These are phyloP conservation scores for Selene dorsalis DNA, from an alignment of 2,797 vertebrate genomes.

Conservation along the genomic window DNA sequence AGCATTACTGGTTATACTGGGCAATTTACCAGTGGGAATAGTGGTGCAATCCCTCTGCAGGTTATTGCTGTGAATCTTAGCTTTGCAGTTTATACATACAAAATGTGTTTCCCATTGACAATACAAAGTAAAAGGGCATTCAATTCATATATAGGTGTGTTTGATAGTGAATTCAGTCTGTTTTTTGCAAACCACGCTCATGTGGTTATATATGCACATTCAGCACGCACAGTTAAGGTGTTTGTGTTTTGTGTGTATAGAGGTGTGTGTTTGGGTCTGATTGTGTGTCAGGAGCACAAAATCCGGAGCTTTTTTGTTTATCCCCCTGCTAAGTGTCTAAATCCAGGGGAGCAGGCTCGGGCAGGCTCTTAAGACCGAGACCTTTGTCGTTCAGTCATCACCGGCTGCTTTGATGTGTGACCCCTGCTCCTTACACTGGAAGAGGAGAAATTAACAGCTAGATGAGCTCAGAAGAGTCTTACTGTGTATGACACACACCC, in stretches of 20 bases:
- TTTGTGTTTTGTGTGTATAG: not conserved
- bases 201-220: not conserved
- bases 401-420: conserved; percentile 79
- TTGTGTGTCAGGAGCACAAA: conserved; percentile 50
- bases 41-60: too few species aligned
- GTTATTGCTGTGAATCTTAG: conserved; percentile 11
- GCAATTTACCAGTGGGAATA: too few species aligned
- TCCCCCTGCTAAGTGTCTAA: conserved; percentile 71
- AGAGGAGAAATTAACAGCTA: conserved; percentile 65
- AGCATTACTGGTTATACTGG: too few species aligned
- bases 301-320: conserved; percentile 65
- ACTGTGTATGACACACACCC: conserved; percentile 27
- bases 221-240: not conserved
- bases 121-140: conserved; percentile 3
- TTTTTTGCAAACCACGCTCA: conserved; percentile 20
- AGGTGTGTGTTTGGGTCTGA: conserved; percentile 20
- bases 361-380: conserved; percentile 70
- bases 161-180: conserved; percentile 16
- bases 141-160: conserved; percentile 15
- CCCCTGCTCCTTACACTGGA: conserved; percentile 67
- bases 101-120: conserved; percentile 27
- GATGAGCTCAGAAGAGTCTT: conserved; percentile 55
- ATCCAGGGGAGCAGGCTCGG: conserved; percentile 75
- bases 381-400: conserved; percentile 76
- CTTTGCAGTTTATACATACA: conserved; percentile 28